Conservation (phyloP, 1,140 invertebrate species). For the Leucophenga varia region DNA sequence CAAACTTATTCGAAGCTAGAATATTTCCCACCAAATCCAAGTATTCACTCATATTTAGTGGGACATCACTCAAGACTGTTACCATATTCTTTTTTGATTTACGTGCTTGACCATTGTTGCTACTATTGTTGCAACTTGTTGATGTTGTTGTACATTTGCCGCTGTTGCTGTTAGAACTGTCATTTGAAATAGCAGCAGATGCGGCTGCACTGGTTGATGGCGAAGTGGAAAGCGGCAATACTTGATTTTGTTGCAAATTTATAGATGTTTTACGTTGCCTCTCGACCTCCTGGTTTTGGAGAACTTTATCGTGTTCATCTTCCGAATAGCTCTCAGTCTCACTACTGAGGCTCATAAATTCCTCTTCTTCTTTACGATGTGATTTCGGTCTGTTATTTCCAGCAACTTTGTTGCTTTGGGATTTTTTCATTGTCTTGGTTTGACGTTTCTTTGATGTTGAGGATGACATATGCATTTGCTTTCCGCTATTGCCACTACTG, state of each 20-base stretch:
- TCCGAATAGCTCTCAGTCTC: conserved; percentile 30
- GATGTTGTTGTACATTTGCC: background rate
- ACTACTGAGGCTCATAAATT: conserved; percentile 42
- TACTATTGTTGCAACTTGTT: too few species aligned
- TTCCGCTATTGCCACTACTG: conserved; percentile 18
- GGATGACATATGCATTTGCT: conserved; percentile 6
- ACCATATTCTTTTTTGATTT: conserved; percentile 48
- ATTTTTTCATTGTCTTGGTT: background rate
- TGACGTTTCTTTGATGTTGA: conserved; percentile 19
- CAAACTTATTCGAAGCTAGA: conserved; percentile 47
- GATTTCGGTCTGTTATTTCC: conserved; percentile 16
- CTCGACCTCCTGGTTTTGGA: too few species aligned
- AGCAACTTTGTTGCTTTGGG: conserved; percentile 30
- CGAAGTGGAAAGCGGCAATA: conserved; percentile 26
- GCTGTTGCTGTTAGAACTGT: conserved; percentile 11
- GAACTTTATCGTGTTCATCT: conserved; percentile 9
- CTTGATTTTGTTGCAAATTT: background rate
- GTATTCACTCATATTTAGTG: conserved; percentile 52
- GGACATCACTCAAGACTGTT: conserved; percentile 50
- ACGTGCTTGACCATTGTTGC: background rate
- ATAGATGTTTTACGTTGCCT: background rate
- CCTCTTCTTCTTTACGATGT: conserved; percentile 25
- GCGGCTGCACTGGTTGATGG: conserved; percentile 32
- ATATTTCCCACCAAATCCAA: conserved; percentile 51
- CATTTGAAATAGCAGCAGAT: conserved; percentile 13